These are phyloP conservation scores for Argyresthia goedartella DNA, from an alignment of 2,888 invertebrate genomes.

Conservation along the genomic window DNA sequence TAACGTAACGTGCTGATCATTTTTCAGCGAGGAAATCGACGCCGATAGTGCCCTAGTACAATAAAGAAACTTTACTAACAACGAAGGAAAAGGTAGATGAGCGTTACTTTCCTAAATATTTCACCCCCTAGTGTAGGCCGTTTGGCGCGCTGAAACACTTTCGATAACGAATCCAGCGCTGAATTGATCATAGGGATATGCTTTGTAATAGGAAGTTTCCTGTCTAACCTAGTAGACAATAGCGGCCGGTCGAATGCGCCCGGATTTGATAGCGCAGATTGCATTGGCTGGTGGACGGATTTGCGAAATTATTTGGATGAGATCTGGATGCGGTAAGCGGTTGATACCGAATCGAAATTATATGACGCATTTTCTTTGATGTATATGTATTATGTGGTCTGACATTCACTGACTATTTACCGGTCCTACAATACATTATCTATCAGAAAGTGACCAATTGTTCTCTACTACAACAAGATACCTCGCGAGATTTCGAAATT, in stretches of 20 bases:
- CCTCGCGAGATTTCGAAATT: too few species aligned
- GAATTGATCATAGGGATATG: constrained; percentile 3
- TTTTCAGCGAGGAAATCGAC: neutral
- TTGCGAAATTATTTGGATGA: neutral
- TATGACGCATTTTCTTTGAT: too few species aligned
- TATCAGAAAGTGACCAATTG: too few species aligned
- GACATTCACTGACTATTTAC: too few species aligned
- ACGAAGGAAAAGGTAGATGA: too few species aligned
- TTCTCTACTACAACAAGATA: too few species aligned
- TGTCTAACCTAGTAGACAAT: constrained; percentile 26
- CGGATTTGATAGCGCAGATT: constrained; percentile 28
- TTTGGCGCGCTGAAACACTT: constrained; percentile 6
- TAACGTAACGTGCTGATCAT: constrained; percentile 5
- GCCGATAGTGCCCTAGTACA: neutral
- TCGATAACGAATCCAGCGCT: neutral
- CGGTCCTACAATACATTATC: too few species aligned
- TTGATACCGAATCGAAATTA: too few species aligned
- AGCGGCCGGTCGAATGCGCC: constrained; percentile 19
- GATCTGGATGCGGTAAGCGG: neutral
- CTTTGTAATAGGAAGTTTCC: constrained; percentile 31
- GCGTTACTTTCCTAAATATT: too few species aligned
- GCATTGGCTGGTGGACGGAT: neutral
- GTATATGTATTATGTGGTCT: too few species aligned
- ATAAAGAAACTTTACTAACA: neutral
- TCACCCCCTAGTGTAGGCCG: neutral